These are phyloP conservation scores for Gymnothorax reevesii DNA, from an alignment of 2,797 vertebrate genomes.

Conservation along the genomic window DNA sequence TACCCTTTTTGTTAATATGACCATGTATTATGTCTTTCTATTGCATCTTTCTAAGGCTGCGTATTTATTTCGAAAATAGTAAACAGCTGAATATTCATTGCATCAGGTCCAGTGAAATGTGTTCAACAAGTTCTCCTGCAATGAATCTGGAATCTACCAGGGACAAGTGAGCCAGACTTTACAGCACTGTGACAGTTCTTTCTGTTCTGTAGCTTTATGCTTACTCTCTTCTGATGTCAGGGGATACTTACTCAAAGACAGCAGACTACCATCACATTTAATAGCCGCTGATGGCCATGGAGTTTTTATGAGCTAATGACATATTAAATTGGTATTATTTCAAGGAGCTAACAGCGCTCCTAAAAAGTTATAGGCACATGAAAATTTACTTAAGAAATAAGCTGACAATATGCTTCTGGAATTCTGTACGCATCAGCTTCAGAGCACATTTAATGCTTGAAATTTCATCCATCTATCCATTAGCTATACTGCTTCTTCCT, in stretches of 20 bases:
- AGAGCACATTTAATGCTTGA: background rate
- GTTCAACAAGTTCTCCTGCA: background rate
- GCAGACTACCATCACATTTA: background rate
- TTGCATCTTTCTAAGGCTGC: background rate
- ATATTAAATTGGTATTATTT: background rate
- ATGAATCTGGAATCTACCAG: background rate
- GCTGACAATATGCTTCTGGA: background rate
- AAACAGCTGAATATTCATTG: background rate
- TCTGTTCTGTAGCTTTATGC: background rate
- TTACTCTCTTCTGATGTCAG: background rate
- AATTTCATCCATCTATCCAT: background rate
- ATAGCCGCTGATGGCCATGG: background rate
- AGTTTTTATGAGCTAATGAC: background rate
- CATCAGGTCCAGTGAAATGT: background rate
- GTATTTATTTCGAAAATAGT: background rate
- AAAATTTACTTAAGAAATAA: background rate
- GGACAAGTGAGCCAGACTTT: background rate
- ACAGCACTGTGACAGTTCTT: background rate
- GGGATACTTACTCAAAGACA: background rate
- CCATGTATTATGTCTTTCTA: background rate
- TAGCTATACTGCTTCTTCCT: too few relatives aligned
- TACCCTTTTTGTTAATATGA: background rate
- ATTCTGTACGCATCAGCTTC: background rate
- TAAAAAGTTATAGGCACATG: background rate
- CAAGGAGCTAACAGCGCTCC: background rate